Evolutionary conservation across 2,888 invertebrate genomes (phyloP), one percentile per base, ranked within the genome.

Genomic region (Ophion ellenae): DNA sequence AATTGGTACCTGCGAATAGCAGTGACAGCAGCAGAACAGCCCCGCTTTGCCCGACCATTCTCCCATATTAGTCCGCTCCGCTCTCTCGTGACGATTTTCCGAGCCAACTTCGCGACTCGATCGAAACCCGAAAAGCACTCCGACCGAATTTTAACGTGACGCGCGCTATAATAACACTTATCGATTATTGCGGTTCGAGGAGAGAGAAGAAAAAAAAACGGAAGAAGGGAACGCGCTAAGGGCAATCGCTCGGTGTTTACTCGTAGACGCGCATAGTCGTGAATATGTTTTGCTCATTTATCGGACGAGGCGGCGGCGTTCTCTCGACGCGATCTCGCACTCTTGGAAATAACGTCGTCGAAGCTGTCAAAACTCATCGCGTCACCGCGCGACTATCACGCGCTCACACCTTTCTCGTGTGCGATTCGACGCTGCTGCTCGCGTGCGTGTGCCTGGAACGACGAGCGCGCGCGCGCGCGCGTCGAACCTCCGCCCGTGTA

Each of bases 51-150:
- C 87, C 91, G 87, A 92, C 91, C 93, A 93, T 93, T 90, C 93
- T 93, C 90, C 93, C 93, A 93, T 93, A 93, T 93, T 93, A 93
- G 89, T 88, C 80, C 81, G 53, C 5, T 53, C 53, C 5, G 14
- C 79, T 71, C 53, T 36, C 63, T 66, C 66, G 64, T 81, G 66
- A 73, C 53, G 32, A 83, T 85, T 83, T 83, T 82, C 45, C 76
- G 67, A 64, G 78, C 70, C 77, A 81, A 71, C 45, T 32, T 63
- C 47, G 74, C 24, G 70, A 53, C 70, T 36, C 64, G 28, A 73
- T 28, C 20, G 32, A 67, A 77, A 40, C 53, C 14, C 53, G 17
- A 76, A 32, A 73, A 73, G n/a, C 53, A 53, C 53, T 53, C 17
- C 17, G 14, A 53, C 17, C 17, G 53, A 53, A 53, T 17, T 53